phyloP scores from a whole-genome alignment of 2,888 invertebrate genomes.

The Chrysotoxum bicinctum region DNA sequence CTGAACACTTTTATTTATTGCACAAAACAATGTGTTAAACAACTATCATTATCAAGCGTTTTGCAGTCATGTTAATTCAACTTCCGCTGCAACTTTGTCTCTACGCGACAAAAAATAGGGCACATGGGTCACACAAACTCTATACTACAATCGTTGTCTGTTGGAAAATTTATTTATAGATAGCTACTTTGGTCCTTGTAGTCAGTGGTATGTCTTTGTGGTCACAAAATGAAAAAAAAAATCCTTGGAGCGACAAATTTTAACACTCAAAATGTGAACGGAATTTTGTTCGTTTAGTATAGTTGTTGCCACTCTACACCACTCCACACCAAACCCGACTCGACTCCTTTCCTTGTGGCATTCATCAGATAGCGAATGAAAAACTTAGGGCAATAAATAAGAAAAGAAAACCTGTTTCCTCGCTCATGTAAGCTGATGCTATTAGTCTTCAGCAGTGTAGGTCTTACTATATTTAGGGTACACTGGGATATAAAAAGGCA shows the following conservation, averaged over 20 bases:
- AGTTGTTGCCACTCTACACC: constrained; percentile 17
- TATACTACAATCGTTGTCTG: constrained; percentile 29
- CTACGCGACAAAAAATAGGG: not conserved
- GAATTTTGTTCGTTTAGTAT: constrained; percentile 34
- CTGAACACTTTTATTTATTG: constrained; percentile 49
- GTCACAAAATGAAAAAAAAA: constrained; percentile 37
- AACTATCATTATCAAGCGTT: constrained; percentile 71
- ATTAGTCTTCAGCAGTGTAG: constrained; percentile 52
- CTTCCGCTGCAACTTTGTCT: constrained; percentile 60
- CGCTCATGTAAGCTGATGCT: constrained; percentile 68
- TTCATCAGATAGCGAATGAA: constrained; percentile 76
- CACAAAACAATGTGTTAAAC: constrained; percentile 62
- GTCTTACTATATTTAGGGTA: constrained; percentile 1
- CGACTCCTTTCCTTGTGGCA: constrained; percentile 58
- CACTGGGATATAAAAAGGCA: not conserved
- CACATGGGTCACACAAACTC: constrained; percentile 21
- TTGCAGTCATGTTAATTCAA: constrained; percentile 67
- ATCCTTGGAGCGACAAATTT: constrained; percentile 63
- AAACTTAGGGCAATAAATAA: constrained; percentile 77
- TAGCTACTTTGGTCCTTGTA: constrained; percentile 35
- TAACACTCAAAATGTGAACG: constrained; percentile 63
- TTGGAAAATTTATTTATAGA: constrained; percentile 48
- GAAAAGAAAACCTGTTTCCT: constrained; percentile 71
- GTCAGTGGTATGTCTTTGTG: constrained; percentile 15
- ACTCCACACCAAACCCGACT: not conserved